phyloP scores from a whole-genome alignment of 1,140 invertebrate species.

The Drosophila bocki region DNA sequence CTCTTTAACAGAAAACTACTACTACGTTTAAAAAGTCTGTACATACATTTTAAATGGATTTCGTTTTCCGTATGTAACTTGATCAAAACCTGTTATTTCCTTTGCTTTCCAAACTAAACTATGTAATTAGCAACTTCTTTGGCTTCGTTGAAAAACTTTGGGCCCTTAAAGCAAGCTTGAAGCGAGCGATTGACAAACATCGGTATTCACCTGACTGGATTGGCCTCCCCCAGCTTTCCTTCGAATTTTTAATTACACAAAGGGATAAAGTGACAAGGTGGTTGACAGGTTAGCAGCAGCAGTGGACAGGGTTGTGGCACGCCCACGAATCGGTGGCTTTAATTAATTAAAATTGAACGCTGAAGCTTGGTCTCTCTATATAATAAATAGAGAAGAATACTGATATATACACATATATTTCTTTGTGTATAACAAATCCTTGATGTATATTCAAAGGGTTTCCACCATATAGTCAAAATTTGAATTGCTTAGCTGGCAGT shows the following conservation, averaged over 20 bases:
- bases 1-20: no score
- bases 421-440: slow-evolving; percentile 13
- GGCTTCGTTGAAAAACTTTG: slow-evolving; percentile 4
- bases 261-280: slow-evolving; percentile 65
- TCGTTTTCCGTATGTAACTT: not conserved
- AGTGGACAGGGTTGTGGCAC: not conserved
- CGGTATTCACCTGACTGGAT: not conserved
- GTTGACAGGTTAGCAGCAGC: slow-evolving; percentile 52
- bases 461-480: slow-evolving; percentile 44
- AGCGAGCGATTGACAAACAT: slow-evolving; percentile 31
- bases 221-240: slow-evolving; percentile 25
- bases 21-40: not conserved
- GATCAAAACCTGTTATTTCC: slow-evolving; percentile 3
- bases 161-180: slow-evolving; percentile 37
- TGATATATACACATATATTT: no score
- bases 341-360: slow-evolving; percentile 70
- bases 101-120: not conserved
- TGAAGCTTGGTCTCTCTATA: not conserved
- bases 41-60: not conserved
- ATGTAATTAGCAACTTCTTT: slow-evolving; percentile 12
- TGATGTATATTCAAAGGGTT: slow-evolving; percentile 26
- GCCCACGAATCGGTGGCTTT: slow-evolving; percentile 35
- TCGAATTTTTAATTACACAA: slow-evolving; percentile 69
- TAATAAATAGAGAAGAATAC: not conserved
- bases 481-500: slow-evolving; percentile 41